These are phyloP conservation scores for Leptoclinus maculatus DNA, from an alignment of 2,797 vertebrate genomes.

Conservation along the genomic window DNA sequence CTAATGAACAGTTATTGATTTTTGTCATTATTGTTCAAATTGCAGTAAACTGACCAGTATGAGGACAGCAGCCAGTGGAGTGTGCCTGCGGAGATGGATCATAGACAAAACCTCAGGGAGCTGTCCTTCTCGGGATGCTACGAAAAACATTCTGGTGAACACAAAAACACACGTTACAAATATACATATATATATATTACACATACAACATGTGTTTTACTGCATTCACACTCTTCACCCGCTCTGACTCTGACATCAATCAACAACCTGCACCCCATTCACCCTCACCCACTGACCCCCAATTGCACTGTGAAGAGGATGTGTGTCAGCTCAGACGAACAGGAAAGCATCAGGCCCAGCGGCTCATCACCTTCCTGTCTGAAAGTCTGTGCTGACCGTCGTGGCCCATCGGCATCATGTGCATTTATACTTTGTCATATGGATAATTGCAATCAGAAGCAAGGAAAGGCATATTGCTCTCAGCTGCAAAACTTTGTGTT, in stretches of 20 bases:
- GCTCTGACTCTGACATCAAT: neutral
- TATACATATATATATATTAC: neutral
- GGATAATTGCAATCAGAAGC: neutral
- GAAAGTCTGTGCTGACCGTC: neutral
- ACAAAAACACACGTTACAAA: slow-evolving; percentile 26
- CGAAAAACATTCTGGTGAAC: slow-evolving; percentile 91
- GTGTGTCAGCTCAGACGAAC: too few relatives aligned
- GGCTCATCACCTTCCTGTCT: neutral
- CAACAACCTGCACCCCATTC: too few relatives aligned
- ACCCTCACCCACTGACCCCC: too few relatives aligned
- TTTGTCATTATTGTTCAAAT: neutral
- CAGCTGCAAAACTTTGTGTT: neutral
- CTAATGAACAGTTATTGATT: neutral
- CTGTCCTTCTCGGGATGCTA: slow-evolving; percentile 97
- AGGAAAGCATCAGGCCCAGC: too few relatives aligned
- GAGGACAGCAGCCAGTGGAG: slow-evolving; percentile 94
- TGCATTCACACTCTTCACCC: neutral
- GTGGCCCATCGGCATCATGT: neutral
- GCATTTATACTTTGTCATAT: neutral
- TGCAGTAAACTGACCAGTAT: slow-evolving; percentile 88
- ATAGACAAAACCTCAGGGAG: slow-evolving; percentile 97
- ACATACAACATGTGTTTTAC: neutral
- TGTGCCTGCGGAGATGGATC: slow-evolving; percentile 95
- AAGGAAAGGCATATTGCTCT: too few relatives aligned
- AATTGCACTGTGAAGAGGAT: too few relatives aligned